Percentiles rank a stretch among this genome's conserved stretches.
These are phyloP conservation scores for Laticauda colubrina DNA, from an alignment of 2,113 vertebrate species.

Conservation along the genomic window DNA sequence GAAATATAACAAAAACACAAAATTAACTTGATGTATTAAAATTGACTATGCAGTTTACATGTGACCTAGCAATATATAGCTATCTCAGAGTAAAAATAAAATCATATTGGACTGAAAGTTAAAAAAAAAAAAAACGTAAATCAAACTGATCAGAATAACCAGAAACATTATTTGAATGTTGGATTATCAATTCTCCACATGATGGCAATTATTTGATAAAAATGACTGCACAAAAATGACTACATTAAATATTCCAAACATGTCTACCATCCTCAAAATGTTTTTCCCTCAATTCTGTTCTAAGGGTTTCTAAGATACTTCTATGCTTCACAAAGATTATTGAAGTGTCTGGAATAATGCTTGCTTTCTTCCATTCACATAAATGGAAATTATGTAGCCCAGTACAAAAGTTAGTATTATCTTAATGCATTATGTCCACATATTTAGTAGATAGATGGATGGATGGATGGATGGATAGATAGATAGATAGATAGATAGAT, in stretches of 20 bases:
- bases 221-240: neutral
- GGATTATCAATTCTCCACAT: neutral
- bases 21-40: neutral
- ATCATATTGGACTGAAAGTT: neutral
- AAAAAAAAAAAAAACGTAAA: neutral
- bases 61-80: neutral
- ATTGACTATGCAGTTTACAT: neutral
- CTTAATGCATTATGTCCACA: neutral
- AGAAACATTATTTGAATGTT: neutral
- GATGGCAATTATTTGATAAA: neutral
- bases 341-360: neutral
- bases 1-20: neutral
- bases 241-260: neutral
- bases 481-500: too few species aligned
- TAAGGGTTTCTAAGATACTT: neutral
- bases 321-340: neutral
- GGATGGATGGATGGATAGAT: too few species aligned
- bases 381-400: neutral
- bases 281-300: neutral
- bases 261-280: neutral
- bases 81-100: neutral
- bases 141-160: neutral
- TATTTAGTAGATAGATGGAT: neutral
- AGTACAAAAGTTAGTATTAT: neutral
- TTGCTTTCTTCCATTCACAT: neutral